Conservation (phyloP, 2,797 vertebrate species). For the Loriculus beryllinus region DNA sequence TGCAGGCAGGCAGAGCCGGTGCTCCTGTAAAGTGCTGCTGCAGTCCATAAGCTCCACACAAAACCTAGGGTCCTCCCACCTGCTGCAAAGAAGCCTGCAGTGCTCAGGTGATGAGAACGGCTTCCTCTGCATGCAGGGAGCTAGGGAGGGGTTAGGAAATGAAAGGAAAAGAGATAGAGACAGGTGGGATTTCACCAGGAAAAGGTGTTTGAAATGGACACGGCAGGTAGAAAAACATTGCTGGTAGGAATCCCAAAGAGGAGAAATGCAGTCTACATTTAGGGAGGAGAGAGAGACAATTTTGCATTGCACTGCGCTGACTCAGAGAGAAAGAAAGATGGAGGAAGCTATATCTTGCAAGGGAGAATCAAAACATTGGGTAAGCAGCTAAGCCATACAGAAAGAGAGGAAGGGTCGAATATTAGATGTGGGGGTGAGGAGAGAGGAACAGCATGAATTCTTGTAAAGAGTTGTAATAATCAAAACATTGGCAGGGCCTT, state of each 20-base stretch:
- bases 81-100: neutral
- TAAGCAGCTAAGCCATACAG: neutral
- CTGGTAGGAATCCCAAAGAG: neutral
- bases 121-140: neutral
- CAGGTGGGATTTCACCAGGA: neutral
- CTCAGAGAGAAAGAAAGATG: neutral
- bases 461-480: conserved; percentile 38
- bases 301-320: neutral
- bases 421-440: neutral
- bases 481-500: conserved; percentile 41
- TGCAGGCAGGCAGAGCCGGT: neutral
- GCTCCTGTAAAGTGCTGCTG: neutral
- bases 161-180: neutral
- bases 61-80: neutral
- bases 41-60: neutral
- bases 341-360: neutral
- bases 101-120: neutral
- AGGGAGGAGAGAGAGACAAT: neutral
- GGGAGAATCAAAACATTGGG: neutral
- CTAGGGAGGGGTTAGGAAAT: neutral
- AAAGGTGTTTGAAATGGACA: neutral
- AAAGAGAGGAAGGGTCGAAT: conserved; percentile 15
- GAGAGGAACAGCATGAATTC: conserved; percentile 43
- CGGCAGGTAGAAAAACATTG: neutral
- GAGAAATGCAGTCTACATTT: rapidly evolving